Evolutionary conservation across 1,140 invertebrate genomes (phyloP).

Genomic region (Wasmannia auropunctata): DNA sequence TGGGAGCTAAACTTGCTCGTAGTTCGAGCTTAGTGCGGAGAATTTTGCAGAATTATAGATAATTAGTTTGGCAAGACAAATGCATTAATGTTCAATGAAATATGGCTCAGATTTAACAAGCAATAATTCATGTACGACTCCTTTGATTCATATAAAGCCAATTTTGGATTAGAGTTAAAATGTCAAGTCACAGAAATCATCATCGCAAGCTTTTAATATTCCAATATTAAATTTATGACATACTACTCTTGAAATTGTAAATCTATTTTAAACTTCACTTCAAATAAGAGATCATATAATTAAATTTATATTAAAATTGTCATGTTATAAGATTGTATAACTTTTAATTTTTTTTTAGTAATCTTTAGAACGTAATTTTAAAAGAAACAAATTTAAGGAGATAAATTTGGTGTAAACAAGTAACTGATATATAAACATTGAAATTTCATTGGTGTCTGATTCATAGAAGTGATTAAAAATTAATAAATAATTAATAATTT

Average conservation of each 20-base stretch:
- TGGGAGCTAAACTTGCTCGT: not conserved
- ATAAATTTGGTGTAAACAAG: not conserved
- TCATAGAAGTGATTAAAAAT: not conserved
- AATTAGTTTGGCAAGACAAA: conserved; percentile 10
- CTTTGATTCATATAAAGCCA: not conserved
- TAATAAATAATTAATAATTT: conserved; percentile 1
- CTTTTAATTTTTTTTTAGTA: not conserved
- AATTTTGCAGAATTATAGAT: not conserved
- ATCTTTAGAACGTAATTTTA: not conserved
- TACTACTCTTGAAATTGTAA: not conserved
- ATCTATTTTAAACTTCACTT: not conserved
- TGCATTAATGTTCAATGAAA: not conserved
- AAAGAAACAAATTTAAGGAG: not conserved
- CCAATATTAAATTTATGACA: not conserved
- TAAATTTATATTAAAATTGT: not conserved
- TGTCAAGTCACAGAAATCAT: not conserved
- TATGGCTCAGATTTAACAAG: not conserved
- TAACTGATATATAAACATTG: not conserved
- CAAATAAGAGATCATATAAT: not conserved
- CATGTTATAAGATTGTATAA: not conserved
- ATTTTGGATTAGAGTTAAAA: not conserved
- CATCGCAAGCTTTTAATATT: not conserved
- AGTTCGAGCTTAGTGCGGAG: not conserved
- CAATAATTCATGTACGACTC: not conserved
- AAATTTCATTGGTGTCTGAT: not conserved